These are phyloP conservation scores for Elephantulus edwardii DNA, from an alignment of 2,113 vertebrate genomes.

Conservation along the genomic window DNA sequence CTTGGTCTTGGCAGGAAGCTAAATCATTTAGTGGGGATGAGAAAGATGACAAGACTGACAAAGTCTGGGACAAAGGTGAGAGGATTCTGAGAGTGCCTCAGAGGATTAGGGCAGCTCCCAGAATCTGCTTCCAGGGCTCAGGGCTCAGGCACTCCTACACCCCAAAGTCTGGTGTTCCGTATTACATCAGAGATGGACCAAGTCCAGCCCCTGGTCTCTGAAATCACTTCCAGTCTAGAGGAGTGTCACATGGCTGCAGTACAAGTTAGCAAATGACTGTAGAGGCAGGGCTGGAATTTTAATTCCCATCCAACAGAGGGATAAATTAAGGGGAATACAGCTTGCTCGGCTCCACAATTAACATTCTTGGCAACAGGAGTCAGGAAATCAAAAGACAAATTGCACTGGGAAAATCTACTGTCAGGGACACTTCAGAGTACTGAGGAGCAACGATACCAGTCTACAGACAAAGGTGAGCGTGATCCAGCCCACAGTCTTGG, in stretches of 20 bases:
- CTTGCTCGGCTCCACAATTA: no score
- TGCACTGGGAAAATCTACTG: no score
- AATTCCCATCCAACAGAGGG: background rate
- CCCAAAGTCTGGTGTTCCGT: background rate
- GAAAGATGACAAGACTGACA: slow-evolving; percentile 22
- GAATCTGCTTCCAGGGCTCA: background rate
- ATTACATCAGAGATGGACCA: background rate
- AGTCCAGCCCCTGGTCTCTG: background rate
- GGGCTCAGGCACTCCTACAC: background rate
- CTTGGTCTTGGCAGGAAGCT: background rate
- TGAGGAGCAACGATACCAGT: no score
- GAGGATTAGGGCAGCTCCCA: background rate
- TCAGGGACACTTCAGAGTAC: no score
- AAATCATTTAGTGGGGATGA: background rate
- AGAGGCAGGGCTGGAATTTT: background rate
- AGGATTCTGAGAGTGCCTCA: background rate
- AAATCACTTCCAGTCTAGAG: fast-evolving
- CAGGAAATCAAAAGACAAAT: no score
- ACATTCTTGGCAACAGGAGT: no score
- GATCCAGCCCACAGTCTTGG: no score
- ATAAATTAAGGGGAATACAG: background rate
- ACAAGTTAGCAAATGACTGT: background rate
- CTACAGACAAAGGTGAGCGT: no score
- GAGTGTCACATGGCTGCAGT: background rate
- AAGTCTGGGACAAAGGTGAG: background rate